Conservation (phyloP, 2,113 vertebrate genomes). For the Psammodynastes pulverulentus region DNA sequence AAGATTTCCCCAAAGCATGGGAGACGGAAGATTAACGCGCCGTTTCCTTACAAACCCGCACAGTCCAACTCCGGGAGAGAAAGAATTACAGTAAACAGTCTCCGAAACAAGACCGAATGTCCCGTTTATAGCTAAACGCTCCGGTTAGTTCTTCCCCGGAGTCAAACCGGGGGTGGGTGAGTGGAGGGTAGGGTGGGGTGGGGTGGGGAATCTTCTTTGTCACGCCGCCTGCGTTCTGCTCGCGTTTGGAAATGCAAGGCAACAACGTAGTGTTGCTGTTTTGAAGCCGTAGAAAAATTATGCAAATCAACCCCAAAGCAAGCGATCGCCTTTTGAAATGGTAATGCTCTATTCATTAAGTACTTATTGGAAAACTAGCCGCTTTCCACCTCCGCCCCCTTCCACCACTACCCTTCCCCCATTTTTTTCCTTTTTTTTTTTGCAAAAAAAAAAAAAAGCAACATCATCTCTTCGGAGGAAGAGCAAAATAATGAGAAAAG, state of each 20-base stretch:
- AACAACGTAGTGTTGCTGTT: conserved; percentile 25
- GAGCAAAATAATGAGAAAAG: not conserved
- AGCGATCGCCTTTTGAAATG: conserved; percentile 62
- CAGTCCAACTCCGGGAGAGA: not conserved
- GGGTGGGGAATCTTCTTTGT: conserved; percentile 21
- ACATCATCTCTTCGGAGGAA: conserved; percentile 21
- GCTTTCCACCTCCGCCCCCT: not conserved
- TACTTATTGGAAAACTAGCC: conserved; percentile 52
- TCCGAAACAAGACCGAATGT: not conserved
- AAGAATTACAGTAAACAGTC: not conserved
- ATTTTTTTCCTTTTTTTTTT: not conserved
- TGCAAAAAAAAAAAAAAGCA: conserved; percentile 27
- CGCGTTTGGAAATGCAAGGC: conserved; percentile 44
- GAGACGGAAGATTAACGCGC: not conserved
- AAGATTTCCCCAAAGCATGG: not conserved
- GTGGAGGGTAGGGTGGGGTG: not conserved
- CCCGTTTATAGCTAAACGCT: conserved; percentile 49
- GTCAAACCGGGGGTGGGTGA: conserved; percentile 35
- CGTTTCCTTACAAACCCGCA: not conserved
- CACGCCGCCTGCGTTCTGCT: conserved; percentile 42
- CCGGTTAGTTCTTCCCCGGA: conserved; percentile 27
- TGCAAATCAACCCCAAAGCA: conserved; percentile 56
- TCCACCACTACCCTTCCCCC: not conserved
- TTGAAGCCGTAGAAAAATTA: conserved; percentile 53
- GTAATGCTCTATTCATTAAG: conserved; percentile 52